These are phyloP conservation scores for Dicrostonyx torquatus DNA, from an alignment of 2,797 vertebrate genomes.

Conservation along the genomic window DNA sequence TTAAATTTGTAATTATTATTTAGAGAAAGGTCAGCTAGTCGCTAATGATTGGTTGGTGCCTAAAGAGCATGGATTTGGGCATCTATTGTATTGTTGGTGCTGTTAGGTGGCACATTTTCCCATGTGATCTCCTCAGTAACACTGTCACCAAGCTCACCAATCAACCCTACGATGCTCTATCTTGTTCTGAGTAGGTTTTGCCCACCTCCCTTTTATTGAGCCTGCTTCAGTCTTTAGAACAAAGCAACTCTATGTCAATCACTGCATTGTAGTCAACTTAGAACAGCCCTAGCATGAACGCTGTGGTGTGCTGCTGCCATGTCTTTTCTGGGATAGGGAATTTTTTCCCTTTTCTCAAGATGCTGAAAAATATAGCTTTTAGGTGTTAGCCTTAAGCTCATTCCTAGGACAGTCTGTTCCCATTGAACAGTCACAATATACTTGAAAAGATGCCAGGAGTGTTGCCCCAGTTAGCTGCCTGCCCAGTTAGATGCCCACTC, in stretches of 20 bases:
- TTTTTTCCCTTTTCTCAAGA: background rate
- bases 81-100: too few species aligned
- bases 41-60: background rate
- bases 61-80: too few species aligned
- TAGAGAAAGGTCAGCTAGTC: background rate
- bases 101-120: too few species aligned
- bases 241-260: background rate
- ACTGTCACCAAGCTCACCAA: background rate
- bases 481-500: background rate
- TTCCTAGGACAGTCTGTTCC: background rate
- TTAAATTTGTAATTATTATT: background rate
- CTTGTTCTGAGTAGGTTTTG: background rate
- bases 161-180: background rate
- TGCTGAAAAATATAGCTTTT: background rate
- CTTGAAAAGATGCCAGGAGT: background rate
- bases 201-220: background rate
- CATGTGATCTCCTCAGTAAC: background rate
- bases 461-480: background rate
- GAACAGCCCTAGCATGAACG: background rate
- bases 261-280: background rate
- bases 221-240: background rate
- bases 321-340: background rate
- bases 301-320: background rate
- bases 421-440: background rate
- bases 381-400: background rate